A percentile compares a stretch with the other conserved stretches of the same genome.
phyloP scores from a whole-genome alignment of 2,113 vertebrate species.

The Cephalopterus ornatus region DNA sequence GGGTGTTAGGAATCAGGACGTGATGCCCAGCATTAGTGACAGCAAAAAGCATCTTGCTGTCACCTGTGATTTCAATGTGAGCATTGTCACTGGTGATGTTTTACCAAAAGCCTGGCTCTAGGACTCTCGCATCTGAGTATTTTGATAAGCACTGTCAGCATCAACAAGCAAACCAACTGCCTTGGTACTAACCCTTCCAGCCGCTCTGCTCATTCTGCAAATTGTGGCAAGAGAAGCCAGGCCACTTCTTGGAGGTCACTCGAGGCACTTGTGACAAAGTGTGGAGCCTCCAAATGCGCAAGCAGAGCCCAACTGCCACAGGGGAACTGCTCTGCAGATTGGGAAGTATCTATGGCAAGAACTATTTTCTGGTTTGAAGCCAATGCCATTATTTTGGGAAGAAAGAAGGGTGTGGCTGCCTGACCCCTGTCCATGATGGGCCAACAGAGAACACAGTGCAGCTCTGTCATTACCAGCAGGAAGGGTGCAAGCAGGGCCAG shows the following conservation, averaged over 20 bases:
- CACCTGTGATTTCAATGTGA: background rate
- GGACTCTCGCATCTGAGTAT: background rate
- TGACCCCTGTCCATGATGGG: rapidly evolving
- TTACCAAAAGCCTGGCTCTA: background rate
- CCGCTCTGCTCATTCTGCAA: background rate
- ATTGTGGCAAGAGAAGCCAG: background rate
- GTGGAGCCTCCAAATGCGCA: background rate
- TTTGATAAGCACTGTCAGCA: background rate
- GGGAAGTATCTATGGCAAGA: background rate
- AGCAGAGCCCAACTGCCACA: background rate
- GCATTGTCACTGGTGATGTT: background rate
- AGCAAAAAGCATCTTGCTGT: background rate
- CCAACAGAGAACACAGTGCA: rapidly evolving
- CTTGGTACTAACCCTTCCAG: background rate
- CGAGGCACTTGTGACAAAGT: background rate
- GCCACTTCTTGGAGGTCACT: background rate
- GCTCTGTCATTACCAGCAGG: background rate
- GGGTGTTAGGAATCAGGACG: background rate
- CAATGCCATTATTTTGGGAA: background rate
- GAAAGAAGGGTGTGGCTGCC: slow-evolving; percentile 6
- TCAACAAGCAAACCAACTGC: background rate
- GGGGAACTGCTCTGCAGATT: background rate
- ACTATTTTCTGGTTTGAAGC: background rate
- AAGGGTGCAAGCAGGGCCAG: background rate
- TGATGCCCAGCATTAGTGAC: background rate